A percentile compares a stretch with the other conserved stretches of the same genome.
Conservation (phyloP, 2,797 vertebrate genomes). For the Euthynnus affinis region DNA sequence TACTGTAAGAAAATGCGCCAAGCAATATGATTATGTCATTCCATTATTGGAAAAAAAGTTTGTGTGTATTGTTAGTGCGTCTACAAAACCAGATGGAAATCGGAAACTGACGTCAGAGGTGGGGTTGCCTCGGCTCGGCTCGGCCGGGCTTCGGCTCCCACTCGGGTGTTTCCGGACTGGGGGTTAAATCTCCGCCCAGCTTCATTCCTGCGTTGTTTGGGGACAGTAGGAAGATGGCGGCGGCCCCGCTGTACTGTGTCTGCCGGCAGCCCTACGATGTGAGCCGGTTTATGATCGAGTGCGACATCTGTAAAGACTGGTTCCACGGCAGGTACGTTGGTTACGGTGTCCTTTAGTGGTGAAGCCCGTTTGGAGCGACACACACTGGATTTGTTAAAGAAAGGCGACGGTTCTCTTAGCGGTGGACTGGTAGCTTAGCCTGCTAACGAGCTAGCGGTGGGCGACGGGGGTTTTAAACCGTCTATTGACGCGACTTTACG, state of each 20-base stretch:
- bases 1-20: background rate
- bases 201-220: constrained; percentile 89
- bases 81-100: constrained; percentile 69
- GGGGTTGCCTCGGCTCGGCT: constrained; percentile 58
- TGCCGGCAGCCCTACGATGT: constrained; percentile 98
- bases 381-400: constrained; percentile 56
- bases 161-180: constrained; percentile 80
- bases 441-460: constrained; percentile 75
- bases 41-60: constrained; percentile 51
- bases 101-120: constrained; percentile 77
- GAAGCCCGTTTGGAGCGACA: background rate
- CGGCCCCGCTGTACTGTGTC: constrained; percentile 96
- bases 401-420: constrained; percentile 73
- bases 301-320: constrained; percentile 99
- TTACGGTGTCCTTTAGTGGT: background rate
- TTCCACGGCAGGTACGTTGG: constrained; percentile 95
- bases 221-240: constrained; percentile 92
- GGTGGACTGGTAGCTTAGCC: constrained; percentile 74
- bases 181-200: constrained; percentile 82
- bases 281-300: constrained; percentile 99
- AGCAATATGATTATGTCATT: constrained; percentile 43
- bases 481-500: constrained; percentile 80
- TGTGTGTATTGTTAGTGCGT: constrained; percentile 55
- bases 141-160: constrained; percentile 53
- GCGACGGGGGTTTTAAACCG: constrained; percentile 83